Conservation (phyloP, 2,797 vertebrate genomes). For the Erithacus rubecula region DNA sequence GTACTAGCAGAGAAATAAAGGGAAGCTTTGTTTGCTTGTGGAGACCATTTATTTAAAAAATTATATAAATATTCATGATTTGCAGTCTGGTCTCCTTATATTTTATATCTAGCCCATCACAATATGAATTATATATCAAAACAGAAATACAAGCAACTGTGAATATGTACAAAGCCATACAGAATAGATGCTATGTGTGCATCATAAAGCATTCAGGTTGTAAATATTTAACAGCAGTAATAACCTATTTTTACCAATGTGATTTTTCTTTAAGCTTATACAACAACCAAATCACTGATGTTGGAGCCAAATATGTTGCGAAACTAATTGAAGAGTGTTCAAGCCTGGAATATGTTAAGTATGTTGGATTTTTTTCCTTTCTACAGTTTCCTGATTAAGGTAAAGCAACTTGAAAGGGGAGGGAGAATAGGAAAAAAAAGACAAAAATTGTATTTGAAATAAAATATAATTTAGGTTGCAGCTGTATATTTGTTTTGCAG, state of each 20-base stretch:
- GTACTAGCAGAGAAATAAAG: not conserved
- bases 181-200: not conserved
- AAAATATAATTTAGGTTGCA: not conserved
- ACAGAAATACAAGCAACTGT: not conserved
- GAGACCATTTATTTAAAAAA: not conserved
- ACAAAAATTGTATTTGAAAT: not conserved
- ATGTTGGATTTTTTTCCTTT: slow-evolving; percentile 17
- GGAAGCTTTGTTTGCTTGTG: not conserved
- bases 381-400: not conserved
- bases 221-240: slow-evolving; percentile 20
- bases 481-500: not conserved
- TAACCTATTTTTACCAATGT: slow-evolving; percentile 21
- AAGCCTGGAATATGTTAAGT: slow-evolving; percentile 86
- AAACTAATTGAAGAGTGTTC: slow-evolving; percentile 89
- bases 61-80: not conserved
- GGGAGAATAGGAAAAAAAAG: not conserved
- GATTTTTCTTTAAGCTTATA: slow-evolving; percentile 83
- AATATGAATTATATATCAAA: slow-evolving; percentile 10
- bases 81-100: not conserved
- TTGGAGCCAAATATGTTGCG: slow-evolving; percentile 86
- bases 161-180: not conserved
- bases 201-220: not conserved
- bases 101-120: slow-evolving; percentile 5
- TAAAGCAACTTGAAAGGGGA: not conserved
- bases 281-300: slow-evolving; percentile 91